Evolutionary conservation across 2,113 vertebrate species (phyloP).

Genomic region (Protomyctophum bolini): DNA sequence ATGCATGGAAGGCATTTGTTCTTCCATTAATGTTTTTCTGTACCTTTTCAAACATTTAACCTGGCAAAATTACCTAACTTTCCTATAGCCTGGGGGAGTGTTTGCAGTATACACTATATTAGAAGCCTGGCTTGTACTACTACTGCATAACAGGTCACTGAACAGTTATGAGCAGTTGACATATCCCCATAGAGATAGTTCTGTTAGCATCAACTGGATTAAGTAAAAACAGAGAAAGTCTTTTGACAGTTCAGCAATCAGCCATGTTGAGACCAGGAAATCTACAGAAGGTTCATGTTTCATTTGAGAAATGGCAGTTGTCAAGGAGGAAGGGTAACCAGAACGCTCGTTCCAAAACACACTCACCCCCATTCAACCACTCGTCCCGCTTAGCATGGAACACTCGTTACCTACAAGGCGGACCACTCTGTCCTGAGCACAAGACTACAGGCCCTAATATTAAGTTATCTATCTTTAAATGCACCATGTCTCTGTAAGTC

Average conservation of each 20-base stretch:
- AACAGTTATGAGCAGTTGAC: conserved; percentile 21
- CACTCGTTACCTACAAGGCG: too few relatives aligned
- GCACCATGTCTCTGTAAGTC: too few relatives aligned
- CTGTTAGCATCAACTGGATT: conserved; percentile 5
- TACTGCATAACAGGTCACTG: conserved; percentile 16
- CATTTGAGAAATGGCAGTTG: background rate
- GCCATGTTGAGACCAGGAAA: background rate
- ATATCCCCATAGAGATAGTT: conserved; percentile 5
- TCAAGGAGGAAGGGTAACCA: conserved; percentile 1
- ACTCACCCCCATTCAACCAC: too few relatives aligned
- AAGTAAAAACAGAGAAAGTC: background rate
- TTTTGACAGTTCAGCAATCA: background rate
- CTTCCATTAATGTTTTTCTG: conserved; percentile 20
- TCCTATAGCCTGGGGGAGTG: conserved; percentile 1
- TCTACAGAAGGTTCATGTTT: background rate
- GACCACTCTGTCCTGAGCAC: too few relatives aligned
- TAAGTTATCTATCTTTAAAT: too few relatives aligned
- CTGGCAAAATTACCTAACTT: conserved; percentile 4
- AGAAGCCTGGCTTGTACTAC: background rate
- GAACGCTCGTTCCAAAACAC: background rate
- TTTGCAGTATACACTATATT: background rate
- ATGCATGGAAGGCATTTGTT: conserved; percentile 31
- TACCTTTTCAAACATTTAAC: background rate
- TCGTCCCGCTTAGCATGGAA: too few relatives aligned
- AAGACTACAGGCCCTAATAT: too few relatives aligned